A percentile compares a stretch with the other conserved stretches of the same genome.
phyloP scores from a whole-genome alignment of 2,797 vertebrate species.

The Pseudomugil tenellus region DNA sequence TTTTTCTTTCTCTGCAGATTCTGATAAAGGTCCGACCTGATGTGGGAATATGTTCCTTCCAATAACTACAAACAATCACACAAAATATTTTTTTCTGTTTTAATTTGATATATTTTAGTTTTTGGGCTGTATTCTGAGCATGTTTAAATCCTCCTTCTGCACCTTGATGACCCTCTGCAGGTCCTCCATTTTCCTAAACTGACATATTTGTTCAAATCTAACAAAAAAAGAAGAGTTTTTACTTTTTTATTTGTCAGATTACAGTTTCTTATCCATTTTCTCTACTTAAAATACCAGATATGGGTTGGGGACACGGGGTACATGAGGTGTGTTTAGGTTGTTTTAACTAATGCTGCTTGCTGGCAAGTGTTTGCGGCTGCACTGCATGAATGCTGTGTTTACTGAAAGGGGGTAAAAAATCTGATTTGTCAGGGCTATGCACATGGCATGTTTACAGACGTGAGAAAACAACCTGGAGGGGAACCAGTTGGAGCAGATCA shows the following conservation, averaged over 20 bases:
- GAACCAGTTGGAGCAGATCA: background rate
- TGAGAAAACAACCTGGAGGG: too few relatives aligned
- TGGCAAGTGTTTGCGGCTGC: background rate
- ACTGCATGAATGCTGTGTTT: background rate
- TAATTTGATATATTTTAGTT: background rate
- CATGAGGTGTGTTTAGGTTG: background rate
- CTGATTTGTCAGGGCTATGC: too few relatives aligned
- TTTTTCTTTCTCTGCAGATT: background rate
- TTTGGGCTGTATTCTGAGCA: background rate
- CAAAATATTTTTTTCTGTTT: background rate
- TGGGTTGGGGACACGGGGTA: too few relatives aligned
- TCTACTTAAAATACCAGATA: too few relatives aligned
- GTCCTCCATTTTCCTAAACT: background rate
- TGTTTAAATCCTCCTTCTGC: background rate
- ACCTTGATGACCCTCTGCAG: background rate
- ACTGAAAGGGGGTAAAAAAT: background rate
- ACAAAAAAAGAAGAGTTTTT: background rate
- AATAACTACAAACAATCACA: background rate
- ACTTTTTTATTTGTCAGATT: background rate
- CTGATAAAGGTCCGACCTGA: background rate
- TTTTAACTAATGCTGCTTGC: background rate
- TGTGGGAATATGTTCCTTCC: too few relatives aligned
- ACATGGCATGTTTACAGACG: too few relatives aligned
- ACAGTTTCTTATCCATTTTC: background rate
- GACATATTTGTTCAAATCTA: background rate